Evolutionary conservation across 2,888 invertebrate species (phyloP).

Genomic region (Leptopilina myrica): DNA sequence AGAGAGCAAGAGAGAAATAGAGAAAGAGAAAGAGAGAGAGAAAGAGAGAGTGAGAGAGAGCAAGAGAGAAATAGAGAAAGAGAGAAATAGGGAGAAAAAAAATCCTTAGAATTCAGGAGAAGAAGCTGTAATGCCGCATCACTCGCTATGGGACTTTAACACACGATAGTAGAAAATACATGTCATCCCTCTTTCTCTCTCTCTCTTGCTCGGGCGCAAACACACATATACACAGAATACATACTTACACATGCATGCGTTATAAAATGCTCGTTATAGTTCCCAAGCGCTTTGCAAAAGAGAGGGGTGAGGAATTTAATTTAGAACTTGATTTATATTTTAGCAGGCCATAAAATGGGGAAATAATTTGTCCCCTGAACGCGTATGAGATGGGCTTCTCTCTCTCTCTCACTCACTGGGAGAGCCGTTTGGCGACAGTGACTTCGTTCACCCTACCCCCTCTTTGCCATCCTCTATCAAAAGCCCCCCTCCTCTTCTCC

Average conservation of each 20-base stretch:
- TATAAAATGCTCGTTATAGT: constrained; percentile 75
- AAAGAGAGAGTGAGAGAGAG: too few species aligned
- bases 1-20: too few species aligned
- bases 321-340: constrained; percentile 76
- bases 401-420: constrained; percentile 46
- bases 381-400: constrained; percentile 70
- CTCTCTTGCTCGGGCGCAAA: neutral
- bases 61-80: too few species aligned
- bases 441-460: constrained; percentile 36
- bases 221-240: neutral
- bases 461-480: too few species aligned
- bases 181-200: constrained; percentile 28
- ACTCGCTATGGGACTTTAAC: constrained; percentile 23
- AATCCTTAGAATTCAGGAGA: constrained; percentile 16
- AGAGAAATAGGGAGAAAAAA: neutral
- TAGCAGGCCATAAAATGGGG: constrained; percentile 75
- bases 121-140: constrained; percentile 40
- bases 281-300: constrained; percentile 57
- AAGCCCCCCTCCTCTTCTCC: neutral
- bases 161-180: constrained; percentile 40
- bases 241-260: constrained; percentile 55
- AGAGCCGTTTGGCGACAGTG: constrained; percentile 43
- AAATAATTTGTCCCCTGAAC: constrained; percentile 75
- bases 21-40: too few species aligned
- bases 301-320: constrained; percentile 73